Percentiles rank a stretch among this genome's conserved stretches.
Conservation (phyloP, 2,797 vertebrate species). For the Oreonectes daqikongensis region DNA sequence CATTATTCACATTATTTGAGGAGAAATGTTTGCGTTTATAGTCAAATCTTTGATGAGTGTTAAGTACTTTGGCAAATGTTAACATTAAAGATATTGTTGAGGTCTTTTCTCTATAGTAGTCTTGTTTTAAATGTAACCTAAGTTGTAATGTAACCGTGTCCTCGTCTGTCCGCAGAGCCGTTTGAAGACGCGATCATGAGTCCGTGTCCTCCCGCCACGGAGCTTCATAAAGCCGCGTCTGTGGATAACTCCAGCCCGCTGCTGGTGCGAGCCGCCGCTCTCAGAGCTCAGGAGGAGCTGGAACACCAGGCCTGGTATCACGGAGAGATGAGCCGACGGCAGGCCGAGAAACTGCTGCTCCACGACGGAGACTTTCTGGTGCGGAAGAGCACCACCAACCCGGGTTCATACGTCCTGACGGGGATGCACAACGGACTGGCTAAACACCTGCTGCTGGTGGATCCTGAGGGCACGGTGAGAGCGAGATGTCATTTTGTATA, state of each 20-base stretch:
- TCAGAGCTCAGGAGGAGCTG: slow-evolving; percentile 82
- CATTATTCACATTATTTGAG: no score
- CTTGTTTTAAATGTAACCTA: no score
- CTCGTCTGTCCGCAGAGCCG: slow-evolving; percentile 77
- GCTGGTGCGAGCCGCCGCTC: slow-evolving; percentile 77
- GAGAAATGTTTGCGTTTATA: no score
- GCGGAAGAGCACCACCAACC: slow-evolving; percentile 93
- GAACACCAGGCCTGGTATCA: slow-evolving; percentile 90
- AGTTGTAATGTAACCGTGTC: neutral
- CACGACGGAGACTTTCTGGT: slow-evolving; percentile 95
- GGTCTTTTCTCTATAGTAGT: no score
- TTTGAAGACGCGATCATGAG: slow-evolving; percentile 94
- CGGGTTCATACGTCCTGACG: slow-evolving; percentile 92
- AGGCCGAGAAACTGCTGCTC: slow-evolving; percentile 89
- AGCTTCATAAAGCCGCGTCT: slow-evolving; percentile 82
- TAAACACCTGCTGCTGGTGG: slow-evolving; percentile 95
- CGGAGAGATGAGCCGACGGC: slow-evolving; percentile 92
- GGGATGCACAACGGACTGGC: slow-evolving; percentile 93
- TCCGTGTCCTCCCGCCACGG: slow-evolving; percentile 71
- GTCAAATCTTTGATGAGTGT: no score
- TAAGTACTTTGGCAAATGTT: no score
- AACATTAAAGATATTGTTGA: no score
- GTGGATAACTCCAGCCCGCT: slow-evolving; percentile 85
- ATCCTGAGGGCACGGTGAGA: slow-evolving; percentile 96
- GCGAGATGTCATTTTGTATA: neutral